phyloP scores from a whole-genome alignment of 2,113 vertebrate species.

The Jacana jacana region DNA sequence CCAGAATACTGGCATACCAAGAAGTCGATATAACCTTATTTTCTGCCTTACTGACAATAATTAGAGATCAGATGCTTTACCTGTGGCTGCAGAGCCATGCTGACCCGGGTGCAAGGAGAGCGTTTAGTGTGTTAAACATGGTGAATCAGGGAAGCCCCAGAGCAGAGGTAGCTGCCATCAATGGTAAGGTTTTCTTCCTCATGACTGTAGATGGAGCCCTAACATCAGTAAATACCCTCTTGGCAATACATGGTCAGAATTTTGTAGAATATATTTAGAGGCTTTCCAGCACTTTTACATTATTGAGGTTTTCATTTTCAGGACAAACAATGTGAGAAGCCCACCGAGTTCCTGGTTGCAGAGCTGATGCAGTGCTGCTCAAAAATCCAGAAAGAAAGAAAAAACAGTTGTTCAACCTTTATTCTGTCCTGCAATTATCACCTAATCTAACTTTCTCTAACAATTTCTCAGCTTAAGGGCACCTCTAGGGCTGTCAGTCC shows the following conservation, averaged over 20 bases:
- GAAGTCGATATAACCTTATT: neutral
- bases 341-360: neutral
- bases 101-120: neutral
- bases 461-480: conserved; percentile 36
- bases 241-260: neutral
- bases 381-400: neutral
- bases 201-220: conserved; percentile 77
- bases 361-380: neutral
- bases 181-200: neutral
- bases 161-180: neutral
- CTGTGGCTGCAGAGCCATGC: neutral
- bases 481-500: conserved; percentile 6
- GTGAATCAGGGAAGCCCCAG: neutral
- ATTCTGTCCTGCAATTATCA: conserved; percentile 16
- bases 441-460: conserved; percentile 10
- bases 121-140: neutral
- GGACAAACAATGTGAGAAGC: conserved; percentile 32
- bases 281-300: neutral
- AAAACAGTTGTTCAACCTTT: neutral
- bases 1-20: neutral
- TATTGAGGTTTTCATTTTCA: conserved; percentile 22
- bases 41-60: conserved; percentile 16
- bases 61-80: conserved; percentile 9
- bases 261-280: neutral
- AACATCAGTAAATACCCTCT: conserved; percentile 54